Evolutionary conservation across 2,113 vertebrate genomes (phyloP).

Genomic region (Limanda limanda): DNA sequence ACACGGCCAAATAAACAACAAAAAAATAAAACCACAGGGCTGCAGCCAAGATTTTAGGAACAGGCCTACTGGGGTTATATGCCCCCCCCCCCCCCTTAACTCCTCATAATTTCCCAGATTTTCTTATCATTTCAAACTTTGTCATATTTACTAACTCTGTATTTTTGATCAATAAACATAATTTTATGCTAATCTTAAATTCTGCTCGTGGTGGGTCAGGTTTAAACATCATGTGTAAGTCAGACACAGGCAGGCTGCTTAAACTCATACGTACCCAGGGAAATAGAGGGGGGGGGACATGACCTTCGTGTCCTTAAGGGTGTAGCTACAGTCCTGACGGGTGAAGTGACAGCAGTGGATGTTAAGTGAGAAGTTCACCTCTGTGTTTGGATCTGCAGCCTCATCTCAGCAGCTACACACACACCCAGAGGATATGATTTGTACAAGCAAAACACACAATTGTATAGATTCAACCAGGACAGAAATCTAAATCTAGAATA

Average conservation of each 20-base stretch:
- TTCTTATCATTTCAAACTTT: not conserved
- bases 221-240: not conserved
- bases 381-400: not conserved
- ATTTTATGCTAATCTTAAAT: not conserved
- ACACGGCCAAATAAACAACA: not conserved
- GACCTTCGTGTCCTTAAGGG: not conserved
- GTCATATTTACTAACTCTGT: not conserved
- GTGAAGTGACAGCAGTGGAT: not conserved
- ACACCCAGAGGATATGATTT: not conserved
- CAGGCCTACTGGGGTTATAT: not conserved
- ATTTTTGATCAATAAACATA: not conserved
- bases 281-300: not conserved
- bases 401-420: too few species aligned
- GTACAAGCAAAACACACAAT: not conserved
- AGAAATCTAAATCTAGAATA: not conserved
- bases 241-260: not conserved
- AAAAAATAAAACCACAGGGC: not conserved
- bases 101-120: not conserved
- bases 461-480: not conserved
- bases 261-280: not conserved
- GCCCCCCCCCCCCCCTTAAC: not conserved
- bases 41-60: not conserved
- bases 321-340: not conserved
- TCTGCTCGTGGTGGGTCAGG: too few species aligned
- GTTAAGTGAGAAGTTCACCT: not conserved